Base-by-base conservation (phyloP, 2,113 vertebrate genomes). In the Scomber scombrus region DNA sequence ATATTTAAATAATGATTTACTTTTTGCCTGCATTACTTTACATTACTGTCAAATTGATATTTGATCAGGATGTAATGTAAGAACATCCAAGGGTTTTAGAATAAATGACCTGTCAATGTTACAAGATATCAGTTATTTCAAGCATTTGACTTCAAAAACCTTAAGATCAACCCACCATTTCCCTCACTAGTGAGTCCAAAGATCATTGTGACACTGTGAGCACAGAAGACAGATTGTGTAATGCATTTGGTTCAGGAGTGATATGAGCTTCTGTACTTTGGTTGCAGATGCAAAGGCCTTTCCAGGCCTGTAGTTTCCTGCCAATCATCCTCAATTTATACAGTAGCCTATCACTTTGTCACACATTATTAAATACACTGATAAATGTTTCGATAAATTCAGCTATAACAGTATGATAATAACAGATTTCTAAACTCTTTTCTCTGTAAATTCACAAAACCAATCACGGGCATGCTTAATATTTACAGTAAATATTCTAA, bases 191-290 rank as follows among this genome's bases (percentile, higher is more conserved):
- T 29, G 19, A 60, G 34, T 80, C 10, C 19, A 34, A 58, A 10
- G 54, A 66, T 67, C 58, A 65, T 7, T 34, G 47, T 76, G 43
- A 46, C 40, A 40, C 18, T 60, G n/a, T 40, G 46, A 68, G 50
- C 29, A 57, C 23, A 49, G 46, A 49, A 26, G 43, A 62, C 15
- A 47, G 3, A 68, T 55, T 81, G 49, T 56, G 71, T 4, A 76
- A 71, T 64, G 5, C 2, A 21, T 52, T 54, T 56, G 11, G 51
- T 57, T 51, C 8, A 45, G 21, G 46, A 58, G n/a, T 45, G 21
- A 51, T 43, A 57, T 40, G 43, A 63, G 26, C 34, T 14, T 49
- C n/a, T 46, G 14, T 16, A 40, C 50, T 69, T 70, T 31, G 8
- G 46, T 26, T 26, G 23, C 23, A 26, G 23, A 26, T 26, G 23